A percentile compares a stretch with the other conserved stretches of the same genome.
Evolutionary conservation across 2,888 invertebrate species (phyloP).

Genomic region (Scrobipalpa costella): DNA sequence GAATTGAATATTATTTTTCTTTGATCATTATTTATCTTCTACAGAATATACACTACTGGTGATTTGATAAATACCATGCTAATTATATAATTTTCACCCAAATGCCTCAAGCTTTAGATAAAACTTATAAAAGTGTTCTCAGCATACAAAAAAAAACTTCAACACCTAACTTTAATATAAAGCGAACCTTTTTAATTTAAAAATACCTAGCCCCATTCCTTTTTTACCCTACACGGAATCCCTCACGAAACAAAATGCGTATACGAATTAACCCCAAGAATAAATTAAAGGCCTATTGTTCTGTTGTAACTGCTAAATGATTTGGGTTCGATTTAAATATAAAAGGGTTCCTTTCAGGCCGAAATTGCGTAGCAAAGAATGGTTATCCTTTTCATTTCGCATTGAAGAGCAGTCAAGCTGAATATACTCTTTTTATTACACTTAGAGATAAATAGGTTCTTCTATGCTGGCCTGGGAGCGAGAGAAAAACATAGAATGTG

Average conservation of each 20-base stretch:
- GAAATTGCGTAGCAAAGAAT: conserved; percentile 1
- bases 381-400: not conserved
- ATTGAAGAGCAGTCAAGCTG: not conserved
- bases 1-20: no score
- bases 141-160: no score
- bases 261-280: conserved; percentile 57
- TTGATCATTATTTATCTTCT: no score
- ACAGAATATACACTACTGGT: no score
- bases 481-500: no score
- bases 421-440: not conserved
- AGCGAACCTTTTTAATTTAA: not conserved
- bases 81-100: no score
- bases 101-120: no score
- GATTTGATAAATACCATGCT: no score
- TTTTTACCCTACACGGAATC: conserved; percentile 25
- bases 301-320: conserved; percentile 48
- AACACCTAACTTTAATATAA: no score
- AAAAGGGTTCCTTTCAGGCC: conserved; percentile 35
- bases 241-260: conserved; percentile 48
- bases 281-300: conserved; percentile 58
- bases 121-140: no score
- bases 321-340: conserved; percentile 49
- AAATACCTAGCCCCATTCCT: conserved; percentile 26
- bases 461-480: no score
- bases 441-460: no score